These are phyloP conservation scores for Acronicta psi DNA, from an alignment of 2,888 invertebrate species.

Conservation along the genomic window DNA sequence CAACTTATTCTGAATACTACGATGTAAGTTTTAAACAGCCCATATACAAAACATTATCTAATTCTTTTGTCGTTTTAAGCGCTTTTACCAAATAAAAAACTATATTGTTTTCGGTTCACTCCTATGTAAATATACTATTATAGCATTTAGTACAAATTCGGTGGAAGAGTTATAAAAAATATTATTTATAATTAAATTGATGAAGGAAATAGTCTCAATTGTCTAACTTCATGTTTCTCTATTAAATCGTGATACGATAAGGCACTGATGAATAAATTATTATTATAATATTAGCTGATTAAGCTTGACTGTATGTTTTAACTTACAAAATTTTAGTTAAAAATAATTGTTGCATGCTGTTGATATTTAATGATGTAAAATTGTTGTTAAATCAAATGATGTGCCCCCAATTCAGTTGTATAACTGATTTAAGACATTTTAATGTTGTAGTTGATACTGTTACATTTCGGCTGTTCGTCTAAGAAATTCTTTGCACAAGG, in stretches of 20 bases:
- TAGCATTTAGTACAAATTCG: slow-evolving; percentile 86
- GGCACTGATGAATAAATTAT: slow-evolving; percentile 47
- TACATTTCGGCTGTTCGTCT: slow-evolving; percentile 38
- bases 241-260: slow-evolving; percentile 53
- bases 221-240: slow-evolving; percentile 49
- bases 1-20: not conserved
- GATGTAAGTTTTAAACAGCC: slow-evolving; percentile 36
- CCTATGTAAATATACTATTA: slow-evolving; percentile 80
- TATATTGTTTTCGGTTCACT: slow-evolving; percentile 69
- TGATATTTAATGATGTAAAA: slow-evolving; percentile 31
- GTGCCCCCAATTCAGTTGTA: slow-evolving; percentile 21
- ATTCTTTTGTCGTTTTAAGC: slow-evolving; percentile 65
- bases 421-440: slow-evolving; percentile 22
- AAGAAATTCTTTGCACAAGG: slow-evolving; percentile 29
- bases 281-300: slow-evolving; percentile 32
- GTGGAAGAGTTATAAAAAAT: slow-evolving; percentile 75
- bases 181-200: slow-evolving; percentile 65
- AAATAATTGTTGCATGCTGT: slow-evolving; percentile 47
- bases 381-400: slow-evolving; percentile 24
- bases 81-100: slow-evolving; percentile 85
- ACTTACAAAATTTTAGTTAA: slow-evolving; percentile 42
- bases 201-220: slow-evolving; percentile 62
- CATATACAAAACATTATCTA: slow-evolving; percentile 27
- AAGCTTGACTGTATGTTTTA: slow-evolving; percentile 46
- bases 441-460: slow-evolving; percentile 10